Percentiles rank a stretch among this genome's conserved stretches.
These are phyloP conservation scores for Nymphalis polychloros DNA, from an alignment of 2,888 invertebrate genomes.

Conservation along the genomic window DNA sequence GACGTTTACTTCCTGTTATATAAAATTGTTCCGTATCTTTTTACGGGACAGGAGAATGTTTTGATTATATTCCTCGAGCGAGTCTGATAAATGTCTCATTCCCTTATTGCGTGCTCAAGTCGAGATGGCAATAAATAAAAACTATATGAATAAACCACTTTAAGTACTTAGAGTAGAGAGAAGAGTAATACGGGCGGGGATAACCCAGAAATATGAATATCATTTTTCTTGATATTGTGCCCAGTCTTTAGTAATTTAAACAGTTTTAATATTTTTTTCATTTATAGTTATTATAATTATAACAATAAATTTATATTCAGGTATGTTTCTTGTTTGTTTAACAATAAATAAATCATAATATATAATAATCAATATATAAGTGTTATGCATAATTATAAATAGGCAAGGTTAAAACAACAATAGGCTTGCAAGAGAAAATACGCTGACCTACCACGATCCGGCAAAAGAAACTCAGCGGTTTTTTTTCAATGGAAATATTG, in stretches of 20 bases:
- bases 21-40: not conserved
- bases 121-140: constrained; percentile 26
- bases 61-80: constrained; percentile 23
- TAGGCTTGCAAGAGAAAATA: no score
- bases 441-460: no score
- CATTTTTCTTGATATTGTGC: not conserved
- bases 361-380: no score
- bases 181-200: constrained; percentile 2
- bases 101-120: constrained; percentile 26
- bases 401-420: no score
- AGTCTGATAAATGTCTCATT: constrained; percentile 20
- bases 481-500: no score
- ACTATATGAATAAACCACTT: constrained; percentile 25
- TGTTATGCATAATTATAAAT: no score
- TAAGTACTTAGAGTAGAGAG: constrained; percentile 1
- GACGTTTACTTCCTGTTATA: not conserved
- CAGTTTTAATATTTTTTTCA: not conserved
- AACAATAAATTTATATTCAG: no score
- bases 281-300: no score
- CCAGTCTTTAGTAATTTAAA: not conserved
- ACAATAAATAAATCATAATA: no score
- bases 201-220: constrained; percentile 1
- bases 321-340: no score
- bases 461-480: no score
- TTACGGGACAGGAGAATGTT: constrained; percentile 10